Evolutionary conservation across 37 sponge, comb jelly and placozoan species (phyloP).

Genomic region (Corticium candelabrum): DNA sequence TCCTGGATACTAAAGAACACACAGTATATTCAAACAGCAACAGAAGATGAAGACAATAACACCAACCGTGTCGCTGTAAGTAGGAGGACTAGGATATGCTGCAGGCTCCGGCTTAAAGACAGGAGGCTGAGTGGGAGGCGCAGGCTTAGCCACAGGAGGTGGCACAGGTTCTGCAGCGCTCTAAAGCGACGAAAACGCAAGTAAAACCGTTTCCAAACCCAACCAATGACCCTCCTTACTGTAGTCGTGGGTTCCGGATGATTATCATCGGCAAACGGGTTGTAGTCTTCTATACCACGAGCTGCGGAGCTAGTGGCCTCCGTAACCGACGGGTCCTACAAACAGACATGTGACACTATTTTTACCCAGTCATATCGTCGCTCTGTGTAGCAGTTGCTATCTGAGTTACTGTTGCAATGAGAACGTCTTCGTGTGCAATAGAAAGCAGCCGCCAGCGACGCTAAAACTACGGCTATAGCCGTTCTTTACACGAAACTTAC

Average conservation of each 20-base stretch:
- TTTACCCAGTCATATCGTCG: not conserved
- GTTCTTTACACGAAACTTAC: not conserved
- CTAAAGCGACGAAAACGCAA: not conserved
- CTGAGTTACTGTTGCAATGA: not conserved
- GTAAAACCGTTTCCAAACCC: no score
- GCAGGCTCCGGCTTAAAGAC: no score
- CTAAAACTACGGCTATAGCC: not conserved
- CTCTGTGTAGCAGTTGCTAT: not conserved
- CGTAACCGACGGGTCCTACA: constrained; percentile 5
- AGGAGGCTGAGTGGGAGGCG: no score
- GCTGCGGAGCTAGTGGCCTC: not conserved
- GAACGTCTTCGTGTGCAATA: not conserved
- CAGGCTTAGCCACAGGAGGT: not conserved
- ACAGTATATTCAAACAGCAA: no score
- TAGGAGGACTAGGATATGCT: no score
- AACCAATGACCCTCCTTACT: no score
- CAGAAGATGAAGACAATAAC: no score
- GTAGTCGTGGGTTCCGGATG: not conserved
- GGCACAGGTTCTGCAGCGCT: not conserved
- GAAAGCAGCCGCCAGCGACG: no score
- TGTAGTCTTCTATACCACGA: not conserved
- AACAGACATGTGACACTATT: not conserved
- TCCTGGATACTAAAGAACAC: not conserved
- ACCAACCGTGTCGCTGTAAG: no score
- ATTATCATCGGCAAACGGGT: not conserved